Conservation (phyloP, 2,797 vertebrate genomes). For the Sebastes aleutianus region DNA sequence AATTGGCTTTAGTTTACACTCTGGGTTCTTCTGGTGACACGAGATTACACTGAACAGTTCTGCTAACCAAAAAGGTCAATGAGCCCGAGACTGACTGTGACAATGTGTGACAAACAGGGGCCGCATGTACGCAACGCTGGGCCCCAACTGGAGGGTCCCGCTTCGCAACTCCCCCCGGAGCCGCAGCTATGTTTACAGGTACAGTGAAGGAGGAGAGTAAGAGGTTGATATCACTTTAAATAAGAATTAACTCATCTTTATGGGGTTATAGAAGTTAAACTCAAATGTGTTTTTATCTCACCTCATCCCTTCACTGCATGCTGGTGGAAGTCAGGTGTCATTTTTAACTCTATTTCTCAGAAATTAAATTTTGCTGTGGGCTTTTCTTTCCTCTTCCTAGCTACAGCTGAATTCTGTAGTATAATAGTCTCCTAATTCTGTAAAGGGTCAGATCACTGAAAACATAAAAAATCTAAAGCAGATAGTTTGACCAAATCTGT, state of each 20-base stretch:
- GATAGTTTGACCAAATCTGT: not conserved
- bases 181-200: constrained; percentile 94
- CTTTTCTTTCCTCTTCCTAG: not conserved
- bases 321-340: not conserved
- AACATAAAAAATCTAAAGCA: not conserved
- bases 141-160: constrained; percentile 95
- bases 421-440: not conserved
- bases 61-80: not conserved
- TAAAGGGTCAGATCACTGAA: not conserved
- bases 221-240: not conserved
- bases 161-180: constrained; percentile 91
- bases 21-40: not conserved
- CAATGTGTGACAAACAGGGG: constrained; percentile 88
- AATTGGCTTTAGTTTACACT: not conserved
- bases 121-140: constrained; percentile 95
- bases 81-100: constrained; percentile 50
- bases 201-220: constrained; percentile 48
- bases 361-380: not conserved
- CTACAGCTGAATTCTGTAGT: not conserved
- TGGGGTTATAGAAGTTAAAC: not conserved
- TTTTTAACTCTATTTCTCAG: not conserved
- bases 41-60: not conserved
- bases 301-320: constrained; percentile 14
- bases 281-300: not conserved
- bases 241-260: not conserved